Conservation (phyloP, 2,113 vertebrate species). For the Mola mola region DNA sequence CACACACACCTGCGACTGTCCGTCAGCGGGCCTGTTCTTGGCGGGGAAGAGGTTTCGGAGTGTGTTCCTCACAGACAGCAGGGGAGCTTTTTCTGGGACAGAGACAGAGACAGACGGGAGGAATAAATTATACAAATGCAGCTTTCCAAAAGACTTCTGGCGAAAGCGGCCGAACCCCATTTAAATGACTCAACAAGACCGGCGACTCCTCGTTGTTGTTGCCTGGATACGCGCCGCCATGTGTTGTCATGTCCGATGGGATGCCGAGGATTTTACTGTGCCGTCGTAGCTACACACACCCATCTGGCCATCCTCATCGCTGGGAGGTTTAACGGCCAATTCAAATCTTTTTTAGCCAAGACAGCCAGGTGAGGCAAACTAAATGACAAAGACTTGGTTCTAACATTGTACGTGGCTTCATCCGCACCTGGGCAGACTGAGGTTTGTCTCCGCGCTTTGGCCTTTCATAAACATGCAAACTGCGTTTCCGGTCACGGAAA, state of each 20-base stretch:
- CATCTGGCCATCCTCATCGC: conserved; percentile 33
- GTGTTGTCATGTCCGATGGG: conserved; percentile 11
- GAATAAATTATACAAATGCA: conserved; percentile 37
- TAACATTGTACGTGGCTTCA: no score
- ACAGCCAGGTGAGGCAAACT: no score
- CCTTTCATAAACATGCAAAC: no score
- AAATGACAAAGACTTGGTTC: no score
- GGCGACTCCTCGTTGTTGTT: conserved; percentile 28
- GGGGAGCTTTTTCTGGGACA: conserved; percentile 70
- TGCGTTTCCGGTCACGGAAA: no score
- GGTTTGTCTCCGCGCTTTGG: no score
- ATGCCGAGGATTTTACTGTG: conserved; percentile 16
- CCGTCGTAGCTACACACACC: conserved; percentile 17
- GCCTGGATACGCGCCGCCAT: conserved; percentile 60
- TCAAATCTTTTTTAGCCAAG: no score
- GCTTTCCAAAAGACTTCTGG: background rate
- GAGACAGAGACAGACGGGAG: conserved; percentile 24
- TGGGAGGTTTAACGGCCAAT: no score
- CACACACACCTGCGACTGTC: conserved; percentile 68
- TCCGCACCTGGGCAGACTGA: no score
- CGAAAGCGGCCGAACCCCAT: conserved; percentile 12
- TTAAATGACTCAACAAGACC: conserved; percentile 3
- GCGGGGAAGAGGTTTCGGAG: conserved; percentile 71
- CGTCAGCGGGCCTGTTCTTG: conserved; percentile 58
- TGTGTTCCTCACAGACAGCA: conserved; percentile 72